A percentile compares a stretch with the other conserved stretches of the same genome.
Evolutionary conservation across 1,140 invertebrate genomes (phyloP).

Genomic region (Nixonia krombeini): DNA sequence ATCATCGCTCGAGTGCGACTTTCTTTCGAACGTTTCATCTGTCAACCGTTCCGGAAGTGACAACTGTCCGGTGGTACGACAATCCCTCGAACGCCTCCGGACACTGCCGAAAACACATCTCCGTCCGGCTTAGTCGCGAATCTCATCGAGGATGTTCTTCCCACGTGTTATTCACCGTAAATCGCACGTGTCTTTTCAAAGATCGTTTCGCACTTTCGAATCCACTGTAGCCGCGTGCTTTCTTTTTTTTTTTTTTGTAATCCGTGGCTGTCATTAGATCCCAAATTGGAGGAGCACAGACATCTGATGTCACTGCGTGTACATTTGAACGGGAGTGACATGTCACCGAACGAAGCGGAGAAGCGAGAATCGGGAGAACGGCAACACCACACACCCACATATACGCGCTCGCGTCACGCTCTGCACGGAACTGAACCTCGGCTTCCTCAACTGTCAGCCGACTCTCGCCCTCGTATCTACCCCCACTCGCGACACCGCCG

Average conservation of each 20-base stretch:
- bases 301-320: not conserved
- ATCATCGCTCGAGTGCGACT: too few species aligned
- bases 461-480: conserved; percentile 8
- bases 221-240: too few species aligned
- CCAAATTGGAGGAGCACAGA: not conserved
- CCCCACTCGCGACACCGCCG: not conserved
- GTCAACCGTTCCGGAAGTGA: too few species aligned
- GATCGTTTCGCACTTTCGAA: too few species aligned
- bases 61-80: too few species aligned
- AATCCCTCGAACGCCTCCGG: too few species aligned
- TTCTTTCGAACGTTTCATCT: too few species aligned
- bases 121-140: too few species aligned
- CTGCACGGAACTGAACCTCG: conserved; percentile 56
- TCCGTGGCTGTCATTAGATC: not conserved
- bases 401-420: conserved; percentile 32
- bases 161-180: not conserved
- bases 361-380: not conserved
- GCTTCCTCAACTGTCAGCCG: conserved; percentile 1
- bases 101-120: too few species aligned
- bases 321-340: conserved; percentile 4
- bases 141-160: too few species aligned
- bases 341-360: not conserved
- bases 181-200: not conserved
- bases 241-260: conserved; percentile 7
- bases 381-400: not conserved